Conservation (phyloP, 1,140 invertebrate species). For the Drosophila trapezifrons region DNA sequence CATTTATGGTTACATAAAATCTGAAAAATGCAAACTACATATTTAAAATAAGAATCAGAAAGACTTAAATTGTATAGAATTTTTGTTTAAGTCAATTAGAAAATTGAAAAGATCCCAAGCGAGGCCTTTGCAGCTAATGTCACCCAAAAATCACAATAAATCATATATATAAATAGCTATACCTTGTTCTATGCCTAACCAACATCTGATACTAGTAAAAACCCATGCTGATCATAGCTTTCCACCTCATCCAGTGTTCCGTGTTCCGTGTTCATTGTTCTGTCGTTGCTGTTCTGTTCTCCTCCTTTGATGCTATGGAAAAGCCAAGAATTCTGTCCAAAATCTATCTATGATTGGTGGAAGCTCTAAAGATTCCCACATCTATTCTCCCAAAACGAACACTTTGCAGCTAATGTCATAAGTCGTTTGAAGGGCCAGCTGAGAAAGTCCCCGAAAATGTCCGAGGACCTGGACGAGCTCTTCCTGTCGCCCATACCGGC, state of each 20-base stretch:
- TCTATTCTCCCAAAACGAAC: conserved; percentile 32
- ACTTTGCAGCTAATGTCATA: conserved; percentile 76
- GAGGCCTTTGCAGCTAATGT: conserved; percentile 4
- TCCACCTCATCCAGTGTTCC: conserved; percentile 31
- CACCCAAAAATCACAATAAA: neutral
- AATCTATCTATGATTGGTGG: conserved; percentile 9
- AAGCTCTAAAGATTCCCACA: conserved; percentile 27
- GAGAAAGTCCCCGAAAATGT: conserved; percentile 56
- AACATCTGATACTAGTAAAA: conserved; percentile 20
- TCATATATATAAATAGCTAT: conserved; percentile 10
- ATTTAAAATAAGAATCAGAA: no score
- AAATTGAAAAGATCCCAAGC: neutral
- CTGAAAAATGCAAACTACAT: no score
- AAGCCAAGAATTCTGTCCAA: conserved; percentile 7
- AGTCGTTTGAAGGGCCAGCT: conserved; percentile 64
- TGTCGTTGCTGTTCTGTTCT: conserved; percentile 1
- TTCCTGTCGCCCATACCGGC: conserved; percentile 74
- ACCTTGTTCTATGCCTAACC: conserved; percentile 26
- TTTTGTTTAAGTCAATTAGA: no score
- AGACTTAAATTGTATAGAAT: neutral
- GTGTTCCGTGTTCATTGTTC: conserved; percentile 18
- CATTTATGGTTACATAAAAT: no score
- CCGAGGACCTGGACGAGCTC: conserved; percentile 75
- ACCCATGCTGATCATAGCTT: conserved; percentile 26
- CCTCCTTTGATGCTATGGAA: conserved; percentile 14